A percentile compares a stretch with the other conserved stretches of the same genome.
Evolutionary conservation across 2,888 invertebrate species (phyloP).

Genomic region (Syrphus vitripennis): DNA sequence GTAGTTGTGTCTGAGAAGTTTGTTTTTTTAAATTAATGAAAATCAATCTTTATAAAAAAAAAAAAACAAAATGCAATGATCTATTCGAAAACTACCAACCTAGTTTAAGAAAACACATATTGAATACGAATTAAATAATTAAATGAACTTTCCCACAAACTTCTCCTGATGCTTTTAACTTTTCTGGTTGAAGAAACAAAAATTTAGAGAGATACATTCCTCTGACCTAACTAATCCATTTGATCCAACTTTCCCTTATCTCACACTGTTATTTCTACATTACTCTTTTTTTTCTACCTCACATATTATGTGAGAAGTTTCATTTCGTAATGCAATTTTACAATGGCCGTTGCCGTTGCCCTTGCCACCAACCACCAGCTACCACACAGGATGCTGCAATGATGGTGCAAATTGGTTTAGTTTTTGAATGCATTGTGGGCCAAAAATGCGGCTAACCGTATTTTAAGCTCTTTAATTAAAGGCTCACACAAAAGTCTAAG

Average conservation of each 20-base stretch:
- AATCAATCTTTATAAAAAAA: not conserved
- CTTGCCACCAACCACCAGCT: not conserved
- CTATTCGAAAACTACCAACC: not conserved
- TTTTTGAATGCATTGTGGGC: slow-evolving; percentile 39
- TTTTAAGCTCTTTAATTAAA: slow-evolving; percentile 66
- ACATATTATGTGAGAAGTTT: not conserved
- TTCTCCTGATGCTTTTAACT: not conserved
- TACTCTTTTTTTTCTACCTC: slow-evolving; percentile 20
- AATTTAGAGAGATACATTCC: not conserved
- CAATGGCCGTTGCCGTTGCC: slow-evolving; percentile 27
- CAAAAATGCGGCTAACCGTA: slow-evolving; percentile 57
- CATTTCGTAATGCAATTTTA: slow-evolving; percentile 60
- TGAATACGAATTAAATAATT: not conserved
- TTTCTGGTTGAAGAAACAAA: not conserved
- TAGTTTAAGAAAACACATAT: not conserved
- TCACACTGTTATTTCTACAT: slow-evolving; percentile 24
- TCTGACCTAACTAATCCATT: not conserved
- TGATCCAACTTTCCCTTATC: not conserved
- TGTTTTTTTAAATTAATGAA: too few relatives aligned
- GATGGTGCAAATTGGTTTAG: slow-evolving; percentile 33
- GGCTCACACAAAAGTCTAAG: slow-evolving; percentile 32
- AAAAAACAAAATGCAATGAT: not conserved
- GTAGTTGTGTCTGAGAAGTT: too few relatives aligned
- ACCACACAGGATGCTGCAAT: slow-evolving; percentile 52
- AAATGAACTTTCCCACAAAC: not conserved